Evolutionary conservation across 2,888 invertebrate genomes (phyloP), one percentile per base, ranked within the genome.

Genomic region (Thalpophila matura): DNA sequence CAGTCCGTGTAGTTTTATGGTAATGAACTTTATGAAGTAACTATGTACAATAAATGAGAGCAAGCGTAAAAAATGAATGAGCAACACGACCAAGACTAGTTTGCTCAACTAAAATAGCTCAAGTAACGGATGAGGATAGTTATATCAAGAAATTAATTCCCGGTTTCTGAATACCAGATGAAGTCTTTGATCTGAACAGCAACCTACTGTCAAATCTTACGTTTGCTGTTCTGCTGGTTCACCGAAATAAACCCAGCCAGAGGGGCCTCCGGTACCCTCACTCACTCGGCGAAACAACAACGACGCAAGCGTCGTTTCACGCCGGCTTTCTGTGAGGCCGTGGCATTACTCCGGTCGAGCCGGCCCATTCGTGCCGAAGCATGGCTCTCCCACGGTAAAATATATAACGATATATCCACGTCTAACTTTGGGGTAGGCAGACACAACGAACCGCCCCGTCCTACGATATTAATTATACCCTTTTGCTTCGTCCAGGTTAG

Each of bases 11-110:
- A 37, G 5, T 38, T 59, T 31, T 64, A 50, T 38, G 38, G 18
- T 20, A 35, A 27, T 60, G 10, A 35, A 35, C 16, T 35, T 58
- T 10, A 59, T n/a, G 16, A 63, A 49, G 42, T 24, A 35, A 55
- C 18, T 66, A 54, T 22, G 4, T 22, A 42, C 27, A 33, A 1
- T 56, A 24, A 62, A 56, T 20, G 20, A 56, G 43, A 43, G 29
- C 18, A 29, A 55, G 24, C 10, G 22, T 18, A 14, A 54, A 51
- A 61, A 58, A 5, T 27, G 10, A 61, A 45, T 38, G 5, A 29
- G 4, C 14, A 24, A 29, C 12, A 42, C 16, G 18, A 26, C 5
- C 3, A 20, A 31, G 14, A 31, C 26, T 1, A 22, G 31, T 35
- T 55, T 20, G 14, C 12, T 27, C 12, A 33, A 43, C 7, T 55